Percentiles rank a stretch among this genome's conserved stretches.
phyloP scores from a whole-genome alignment of 2,797 vertebrate genomes.

The Tenualosa ilisha region DNA sequence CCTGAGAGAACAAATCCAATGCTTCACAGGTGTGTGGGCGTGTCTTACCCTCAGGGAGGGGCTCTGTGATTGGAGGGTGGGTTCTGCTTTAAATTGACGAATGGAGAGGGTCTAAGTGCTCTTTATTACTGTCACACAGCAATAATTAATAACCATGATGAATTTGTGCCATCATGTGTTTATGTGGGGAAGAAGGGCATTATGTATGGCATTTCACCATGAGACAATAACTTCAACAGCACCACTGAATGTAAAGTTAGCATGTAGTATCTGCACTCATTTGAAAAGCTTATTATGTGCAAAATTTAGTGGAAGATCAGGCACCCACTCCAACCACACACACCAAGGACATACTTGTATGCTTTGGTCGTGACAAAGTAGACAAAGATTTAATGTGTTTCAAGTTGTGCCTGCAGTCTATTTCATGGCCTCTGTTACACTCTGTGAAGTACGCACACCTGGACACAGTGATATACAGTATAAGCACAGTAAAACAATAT shows the following conservation, averaged over 20 bases:
- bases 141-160: constrained; percentile 23
- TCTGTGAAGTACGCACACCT: too few species aligned
- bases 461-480: too few species aligned
- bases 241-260: not conserved
- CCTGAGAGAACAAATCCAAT: constrained; percentile 59
- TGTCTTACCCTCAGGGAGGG: not conserved
- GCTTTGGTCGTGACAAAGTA: not conserved
- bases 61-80: not conserved
- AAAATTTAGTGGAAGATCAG: not conserved
- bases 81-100: constrained; percentile 1
- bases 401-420: too few species aligned
- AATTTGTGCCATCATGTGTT: not conserved
- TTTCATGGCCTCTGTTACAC: too few species aligned
- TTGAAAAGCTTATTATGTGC: not conserved
- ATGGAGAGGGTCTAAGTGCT: constrained; percentile 16
- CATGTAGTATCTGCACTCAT: not conserved
- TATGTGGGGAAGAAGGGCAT: not conserved
- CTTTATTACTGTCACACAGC: constrained; percentile 9
- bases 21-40: constrained; percentile 53
- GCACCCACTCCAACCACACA: not conserved
- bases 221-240: not conserved
- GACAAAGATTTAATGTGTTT: not conserved
- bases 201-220: not conserved
- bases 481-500: too few species aligned
- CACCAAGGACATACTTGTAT: not conserved